Evolutionary conservation across 1,140 invertebrate genomes (phyloP).

Genomic region (Listronotus oregonensis): DNA sequence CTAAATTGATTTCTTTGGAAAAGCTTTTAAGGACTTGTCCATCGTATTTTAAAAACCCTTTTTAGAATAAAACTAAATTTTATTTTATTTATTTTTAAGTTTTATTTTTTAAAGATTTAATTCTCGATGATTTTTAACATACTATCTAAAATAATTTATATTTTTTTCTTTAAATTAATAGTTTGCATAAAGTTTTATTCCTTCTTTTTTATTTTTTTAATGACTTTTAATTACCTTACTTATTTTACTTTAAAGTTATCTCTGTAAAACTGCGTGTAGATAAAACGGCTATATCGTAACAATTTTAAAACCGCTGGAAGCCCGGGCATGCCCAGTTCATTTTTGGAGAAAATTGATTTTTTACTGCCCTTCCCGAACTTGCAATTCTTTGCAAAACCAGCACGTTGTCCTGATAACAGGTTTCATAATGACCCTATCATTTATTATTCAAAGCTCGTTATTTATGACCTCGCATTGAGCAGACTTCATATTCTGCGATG

Average conservation of each 20-base stretch:
- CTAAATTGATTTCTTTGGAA: no score
- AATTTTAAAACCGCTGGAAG: conserved; percentile 17
- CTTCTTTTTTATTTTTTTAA: no score
- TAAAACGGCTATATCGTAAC: conserved; percentile 15
- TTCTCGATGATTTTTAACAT: no score
- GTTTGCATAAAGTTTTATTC: no score
- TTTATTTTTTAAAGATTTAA: no score
- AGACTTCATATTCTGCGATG: conserved; percentile 36
- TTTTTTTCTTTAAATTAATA: no score
- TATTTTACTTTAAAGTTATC: conserved; percentile 13
- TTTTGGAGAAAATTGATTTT: conserved; percentile 46
- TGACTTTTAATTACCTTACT: conserved; percentile 15
- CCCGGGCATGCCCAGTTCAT: conserved; percentile 26
- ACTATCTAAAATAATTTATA: no score
- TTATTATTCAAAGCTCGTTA: conserved; percentile 45
- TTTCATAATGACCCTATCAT: conserved; percentile 48
- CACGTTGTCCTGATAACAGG: conserved; percentile 47
- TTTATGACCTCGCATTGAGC: conserved; percentile 42
- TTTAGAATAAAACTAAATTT: no score
- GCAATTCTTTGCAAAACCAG: conserved; percentile 47
- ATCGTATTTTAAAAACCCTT: no score
- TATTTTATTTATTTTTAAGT: no score
- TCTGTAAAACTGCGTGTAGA: conserved; percentile 17
- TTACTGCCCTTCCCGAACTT: conserved; percentile 49
- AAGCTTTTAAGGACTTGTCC: no score